Conservation (phyloP, 92 coral and sea anemone genomes). For the Micromussa lordhowensis region DNA sequence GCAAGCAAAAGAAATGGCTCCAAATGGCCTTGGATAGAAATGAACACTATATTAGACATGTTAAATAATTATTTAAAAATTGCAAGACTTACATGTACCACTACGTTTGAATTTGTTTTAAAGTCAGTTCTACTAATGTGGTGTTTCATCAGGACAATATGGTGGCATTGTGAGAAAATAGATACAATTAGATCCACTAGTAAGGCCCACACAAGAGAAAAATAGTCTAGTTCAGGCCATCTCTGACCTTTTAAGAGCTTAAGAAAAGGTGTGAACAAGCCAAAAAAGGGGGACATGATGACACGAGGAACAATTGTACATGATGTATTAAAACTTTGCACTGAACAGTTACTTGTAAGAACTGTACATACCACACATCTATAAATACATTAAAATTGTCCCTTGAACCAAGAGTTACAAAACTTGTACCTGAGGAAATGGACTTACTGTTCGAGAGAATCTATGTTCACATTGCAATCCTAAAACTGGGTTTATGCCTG, state of each 20-base stretch:
- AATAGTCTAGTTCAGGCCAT: too few species aligned
- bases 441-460: background rate
- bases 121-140: background rate
- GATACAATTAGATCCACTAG: too few species aligned
- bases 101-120: background rate
- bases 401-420: background rate
- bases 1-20: slow-evolving; percentile 74
- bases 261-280: too few species aligned
- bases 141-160: background rate
- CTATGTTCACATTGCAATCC: background rate
- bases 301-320: too few species aligned
- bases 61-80: background rate
- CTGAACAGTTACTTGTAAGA: background rate
- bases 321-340: background rate
- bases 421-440: too few species aligned
- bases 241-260: too few species aligned
- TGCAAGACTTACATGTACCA: too few species aligned
- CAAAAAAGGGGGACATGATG: too few species aligned
- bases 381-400: background rate
- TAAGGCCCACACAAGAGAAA: too few species aligned
- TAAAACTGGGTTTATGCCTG: background rate
- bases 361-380: background rate
- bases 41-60: background rate
- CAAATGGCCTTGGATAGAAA: slow-evolving; percentile 39
- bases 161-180: too few species aligned